Evolutionary conservation across 1,140 invertebrate species (phyloP), one percentile per base, ranked within the genome.

Genomic region (Sweltsa coloradensis): DNA sequence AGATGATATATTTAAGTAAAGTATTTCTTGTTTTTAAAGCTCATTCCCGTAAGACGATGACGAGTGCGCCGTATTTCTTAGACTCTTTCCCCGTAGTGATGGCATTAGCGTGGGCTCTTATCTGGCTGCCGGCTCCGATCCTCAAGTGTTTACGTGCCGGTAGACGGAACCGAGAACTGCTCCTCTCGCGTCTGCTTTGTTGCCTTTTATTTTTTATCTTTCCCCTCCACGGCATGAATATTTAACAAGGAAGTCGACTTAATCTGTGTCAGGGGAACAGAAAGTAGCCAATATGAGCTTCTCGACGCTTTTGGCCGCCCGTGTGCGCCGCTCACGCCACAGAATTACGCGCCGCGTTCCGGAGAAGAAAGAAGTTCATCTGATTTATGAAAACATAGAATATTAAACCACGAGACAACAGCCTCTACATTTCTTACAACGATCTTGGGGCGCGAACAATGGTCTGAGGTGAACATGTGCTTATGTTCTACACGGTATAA

Each of bases 201-300:
- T 59, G 51, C 52, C 50, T 62, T 62, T 60, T 60, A 58, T 58
- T 60, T 60, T 60, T 61, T 61, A 61, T 61, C 58, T n/a, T 60
- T 57, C 58, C 55, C 54, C 56, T 56, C 57, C 59, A 51, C 55
- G 54, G 50, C 58, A 62, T 62, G 59, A 62, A 62, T 62, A 60
- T 62, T 62, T 62, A 62, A 62, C 59, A 58, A 58, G 51, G 47
- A 55, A 57, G 55, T 47, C 55, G 56, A 51, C 59, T 59, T 62
- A 62, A 62, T 62, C 60, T 60, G 59, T 60, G 59, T 59, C 60
- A 56, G 53, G 60, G 60, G 60, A 62, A 51, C 53, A 54, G 51
- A 57, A 55, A 60, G 53, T 59, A 57, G 60, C 58, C 58, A 59
- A 59, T 59, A 61, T 61, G 57, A 61, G 55, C 60, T 61, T 52